Evolutionary conservation across 1,140 invertebrate genomes (phyloP), one percentile per base, ranked within the genome.

Genomic region (Coelopa frigida): DNA sequence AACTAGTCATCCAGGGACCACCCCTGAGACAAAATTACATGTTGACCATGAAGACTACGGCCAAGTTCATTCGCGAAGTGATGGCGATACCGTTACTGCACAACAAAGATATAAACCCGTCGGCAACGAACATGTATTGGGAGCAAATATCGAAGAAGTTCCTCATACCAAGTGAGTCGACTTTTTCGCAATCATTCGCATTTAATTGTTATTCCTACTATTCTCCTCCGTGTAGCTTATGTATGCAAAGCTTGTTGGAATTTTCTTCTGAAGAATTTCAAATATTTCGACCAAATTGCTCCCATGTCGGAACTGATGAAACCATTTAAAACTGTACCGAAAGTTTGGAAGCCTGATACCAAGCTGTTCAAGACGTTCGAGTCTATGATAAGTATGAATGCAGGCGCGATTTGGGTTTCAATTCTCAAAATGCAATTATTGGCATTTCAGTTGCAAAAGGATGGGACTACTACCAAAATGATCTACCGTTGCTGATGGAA

Each of bases 71-170:
- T 29, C 52, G 61, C 1, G 59, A 62, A 39, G 48, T 60, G 22
- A 41, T 65, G 50, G 49, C 56, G 3, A 50, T 65, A 23, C 62
- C 62, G 6, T 48, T 56, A 3, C 24, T 65, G 10, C 62, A 65
- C 21, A 51, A 45, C 8, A 51, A 38, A 20, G 18, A 51, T n/a
- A 20, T 31, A 0, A 37, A 37, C 5, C 5, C n/a, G 5, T 4
- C 1, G n/a, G 45, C 44, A 20, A 20, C 32, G 5, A 15, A 46
- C 4, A 37, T 35, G 1, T 40, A 51, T 38, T 65, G 62, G 62
- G 20, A 18, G 5, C 11, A 43, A 7, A 45, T 65, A 3, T 12
- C 56, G 4, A 51, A 45, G 6, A 60, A 52, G 21, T 54, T 59
- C n/a, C 46, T 52, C 12, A 27, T 61, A 26, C 49, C 58, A 44